Evolutionary conservation across 2,888 invertebrate genomes (phyloP), one percentile per base, ranked within the genome.

Genomic region (Agrotis clavis): DNA sequence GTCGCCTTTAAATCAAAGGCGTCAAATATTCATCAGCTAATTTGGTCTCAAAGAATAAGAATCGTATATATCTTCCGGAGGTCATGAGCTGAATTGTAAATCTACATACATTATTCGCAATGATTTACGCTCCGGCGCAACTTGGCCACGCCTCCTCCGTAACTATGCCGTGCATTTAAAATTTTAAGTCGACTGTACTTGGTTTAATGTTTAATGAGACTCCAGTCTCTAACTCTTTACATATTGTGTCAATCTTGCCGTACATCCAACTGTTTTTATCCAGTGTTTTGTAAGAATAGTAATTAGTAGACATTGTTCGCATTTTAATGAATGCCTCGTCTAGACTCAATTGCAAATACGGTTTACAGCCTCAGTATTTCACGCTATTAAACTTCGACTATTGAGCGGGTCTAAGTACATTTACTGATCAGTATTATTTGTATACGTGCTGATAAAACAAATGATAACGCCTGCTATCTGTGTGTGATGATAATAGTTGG

Each of bases 51-150:
- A 82, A 73, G 68, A 74, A 81, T 81, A 80, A 78, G 69, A 84
- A 78, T 82, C 83, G 76, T 88, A 69, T 51, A 90, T 88, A 88
- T 88, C 86, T 84, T 87, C 67, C 75, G 67, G 41, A 72, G 82
- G 56, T 85, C 91, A 88, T 88, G 91, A 79, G 81, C 86, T 86
- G 92, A 92, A 93, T 93, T 84, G 73, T 82, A 86, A 89, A 86
- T 77, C 65, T 71, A 68, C 72, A 72, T 71, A 74, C 68, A 75
- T 79, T 82, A 77, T 66, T 67, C 59, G 73, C 69, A 77, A 71
- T 85, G 87, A 87, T 90, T 90, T 87, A 90, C 88, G 47, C 65
- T 62, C 74, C 56, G 69, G 79, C 76, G 75, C 74, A 76, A 77
- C 62, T 64, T 77, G 72, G 75, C 72, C 80, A 83, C 78, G 78